Base-by-base conservation (phyloP, 2,113 vertebrate genomes). In the Leiothrix lutea region DNA sequence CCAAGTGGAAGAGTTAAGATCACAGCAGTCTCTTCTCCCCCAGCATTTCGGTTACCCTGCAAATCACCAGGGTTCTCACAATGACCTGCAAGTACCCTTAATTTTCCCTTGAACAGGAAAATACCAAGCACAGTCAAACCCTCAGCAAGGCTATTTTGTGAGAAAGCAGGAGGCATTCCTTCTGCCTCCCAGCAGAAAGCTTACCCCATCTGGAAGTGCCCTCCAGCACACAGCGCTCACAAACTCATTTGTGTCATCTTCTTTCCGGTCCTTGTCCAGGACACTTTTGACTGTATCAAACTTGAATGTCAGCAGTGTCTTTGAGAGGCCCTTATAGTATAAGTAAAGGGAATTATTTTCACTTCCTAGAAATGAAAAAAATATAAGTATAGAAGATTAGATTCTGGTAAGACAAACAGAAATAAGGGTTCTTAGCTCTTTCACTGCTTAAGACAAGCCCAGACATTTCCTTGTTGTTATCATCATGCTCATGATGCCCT, bases 241-340 rank as follows among this genome's bases (percentile, higher is more conserved):
- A 97, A 99, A 99, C 97, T 99, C 99, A 54, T 99, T 99, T 88
- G 99, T 99, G 97, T 99, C 99, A 45, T 99, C 99, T 95, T 99
- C 99, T 96, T 99, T 99, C 92, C 99, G 98, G 92, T 99, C 99
- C 96, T 99, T 99, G 97, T 99, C 99, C 98, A 99, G 96, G 50
- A 99, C 99, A 45, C 99, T 99, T 97, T 99, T 99, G 90, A 99
- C 99, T 8, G 99, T 99, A 98, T 99, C 99, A 96, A 99, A 99
- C 95, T 99, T 99, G 98, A 99, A 99, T 0, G 99, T 99, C 93
- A 99, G 97, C 97, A 99, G 98, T 69, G 99, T 99, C 98, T 99
- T 99, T 97, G 99, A 99, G 95, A 99, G 99, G 92, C 99, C 99
- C 96, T 99, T 99, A 96, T 99, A 99, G 98, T 99, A 99, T 16